phyloP scores from a whole-genome alignment of 2,888 invertebrate species.

The Deilephila elpenor region DNA sequence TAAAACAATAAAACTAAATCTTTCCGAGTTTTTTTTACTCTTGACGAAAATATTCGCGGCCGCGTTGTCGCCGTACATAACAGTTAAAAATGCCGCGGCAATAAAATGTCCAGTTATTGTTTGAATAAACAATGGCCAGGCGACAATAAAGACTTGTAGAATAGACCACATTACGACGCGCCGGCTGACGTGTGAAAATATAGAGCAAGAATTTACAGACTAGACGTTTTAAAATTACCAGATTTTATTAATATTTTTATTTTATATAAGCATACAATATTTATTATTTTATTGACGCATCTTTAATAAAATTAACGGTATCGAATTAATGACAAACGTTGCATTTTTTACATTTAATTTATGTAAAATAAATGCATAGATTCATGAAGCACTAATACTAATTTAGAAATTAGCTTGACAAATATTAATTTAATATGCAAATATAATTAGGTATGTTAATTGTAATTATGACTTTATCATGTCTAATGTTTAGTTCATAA shows the following conservation, averaged over 20 bases:
- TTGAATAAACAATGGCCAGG: conserved; percentile 78
- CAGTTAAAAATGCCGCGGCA: conserved; percentile 73
- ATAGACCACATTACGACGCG: conserved; percentile 68
- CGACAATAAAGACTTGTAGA: conserved; percentile 72
- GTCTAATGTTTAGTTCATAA: neutral
- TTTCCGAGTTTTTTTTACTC: conserved; percentile 27
- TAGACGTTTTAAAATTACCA: neutral
- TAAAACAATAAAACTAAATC: conserved; percentile 59
- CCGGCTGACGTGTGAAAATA: conserved; percentile 70
- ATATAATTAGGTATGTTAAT: too few relatives aligned
- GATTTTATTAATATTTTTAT: neutral
- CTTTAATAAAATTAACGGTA: neutral
- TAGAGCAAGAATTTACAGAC: conserved; percentile 55
- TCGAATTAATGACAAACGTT: neutral
- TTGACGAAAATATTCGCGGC: conserved; percentile 1
- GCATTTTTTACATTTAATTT: neutral
- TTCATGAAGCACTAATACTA: neutral
- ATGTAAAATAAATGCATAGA: neutral
- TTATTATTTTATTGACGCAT: too few relatives aligned
- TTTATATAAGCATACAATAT: too few relatives aligned
- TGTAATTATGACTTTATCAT: neutral
- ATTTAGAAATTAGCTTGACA: neutral
- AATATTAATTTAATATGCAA: neutral
- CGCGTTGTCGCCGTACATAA: conserved; percentile 62
- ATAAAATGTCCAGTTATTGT: conserved; percentile 79